Evolutionary conservation across 2,888 invertebrate genomes (phyloP), one percentile per base, ranked within the genome.

Genomic region (Halictus quadricinctus): DNA sequence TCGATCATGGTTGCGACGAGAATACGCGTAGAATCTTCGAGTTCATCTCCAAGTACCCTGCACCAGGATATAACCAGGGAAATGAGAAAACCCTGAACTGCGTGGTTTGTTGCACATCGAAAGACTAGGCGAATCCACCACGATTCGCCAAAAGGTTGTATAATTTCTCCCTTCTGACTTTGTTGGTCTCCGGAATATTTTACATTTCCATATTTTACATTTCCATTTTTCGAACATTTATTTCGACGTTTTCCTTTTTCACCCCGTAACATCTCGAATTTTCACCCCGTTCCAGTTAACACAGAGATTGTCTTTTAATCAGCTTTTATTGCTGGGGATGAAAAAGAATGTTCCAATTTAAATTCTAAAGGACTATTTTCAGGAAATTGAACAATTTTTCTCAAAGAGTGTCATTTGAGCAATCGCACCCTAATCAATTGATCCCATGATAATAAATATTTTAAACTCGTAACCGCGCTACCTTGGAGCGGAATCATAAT

Each of bases 31-130:
- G 60, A 46, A 75, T 82, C 25, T 50, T 73, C 36, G 25, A 72
- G 43, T 1, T 54, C 21, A 66, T 41, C 76, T 69, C 12, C 69
- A 6, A 48, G 54, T 29, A 29, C 60, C 18, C 41, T 50, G 58
- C 76, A 78, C 80, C 75, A 58, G 87, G 87, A 87, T 85, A 87
- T 87, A 74, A 81, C 78, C 10, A 72, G 76, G 87, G 86, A 86
- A 86, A 87, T 87, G 87, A 86, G 87, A 72, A 58, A 58, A 79
- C 80, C 70, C 43, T 69, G 79, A 76, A 66, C 69, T 6, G n/a
- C 18, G 46, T 21, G 69, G 78, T 46, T 41, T 48, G 66, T 77
- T 80, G 58, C 76, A 60, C 77, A 76, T 80, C 76, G 80, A 6
- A 12, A 18, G 29, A 76, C 48, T 25, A 43, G 13, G 18, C 46